These are phyloP conservation scores for Pangasius larnaudii DNA, from an alignment of 2,797 vertebrate species.

Conservation along the genomic window DNA sequence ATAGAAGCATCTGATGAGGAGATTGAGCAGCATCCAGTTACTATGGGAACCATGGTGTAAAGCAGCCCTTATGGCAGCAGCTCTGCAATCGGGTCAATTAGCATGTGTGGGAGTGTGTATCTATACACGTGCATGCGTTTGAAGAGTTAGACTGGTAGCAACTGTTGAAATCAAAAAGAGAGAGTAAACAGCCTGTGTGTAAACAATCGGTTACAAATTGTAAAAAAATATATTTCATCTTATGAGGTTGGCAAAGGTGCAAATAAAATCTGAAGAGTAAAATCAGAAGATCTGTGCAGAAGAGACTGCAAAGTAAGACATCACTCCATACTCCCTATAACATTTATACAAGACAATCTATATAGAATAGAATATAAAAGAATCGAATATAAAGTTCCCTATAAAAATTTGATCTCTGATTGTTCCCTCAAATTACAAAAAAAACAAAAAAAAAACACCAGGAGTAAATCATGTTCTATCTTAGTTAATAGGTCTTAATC, in stretches of 20 bases:
- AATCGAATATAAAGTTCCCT: not conserved
- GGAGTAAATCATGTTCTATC: not conserved
- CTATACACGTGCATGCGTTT: constrained; percentile 31
- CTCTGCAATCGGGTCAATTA: constrained; percentile 50
- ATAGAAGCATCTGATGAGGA: constrained; percentile 43
- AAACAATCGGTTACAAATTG: constrained; percentile 29
- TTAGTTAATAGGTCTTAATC: not conserved
- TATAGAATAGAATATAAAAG: not conserved
- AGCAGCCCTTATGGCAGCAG: constrained; percentile 57
- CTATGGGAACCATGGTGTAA: constrained; percentile 59
- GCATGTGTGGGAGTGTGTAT: constrained; percentile 47
- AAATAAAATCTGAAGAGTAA: not conserved
- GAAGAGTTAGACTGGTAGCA: constrained; percentile 35
- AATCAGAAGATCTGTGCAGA: constrained; percentile 8
- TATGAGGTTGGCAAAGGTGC: not conserved
- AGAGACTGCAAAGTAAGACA: not conserved
- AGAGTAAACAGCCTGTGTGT: constrained; percentile 11
- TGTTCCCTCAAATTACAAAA: not conserved
- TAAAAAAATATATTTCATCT: not conserved
- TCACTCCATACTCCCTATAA: not conserved
- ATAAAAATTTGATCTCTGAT: not conserved
- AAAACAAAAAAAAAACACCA: not conserved
- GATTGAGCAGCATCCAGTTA: constrained; percentile 59
- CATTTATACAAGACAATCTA: not conserved
- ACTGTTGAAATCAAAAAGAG: constrained; percentile 6